Evolutionary conservation across 2,113 vertebrate species (phyloP).

Genomic region (Triplophysa rosa): DNA sequence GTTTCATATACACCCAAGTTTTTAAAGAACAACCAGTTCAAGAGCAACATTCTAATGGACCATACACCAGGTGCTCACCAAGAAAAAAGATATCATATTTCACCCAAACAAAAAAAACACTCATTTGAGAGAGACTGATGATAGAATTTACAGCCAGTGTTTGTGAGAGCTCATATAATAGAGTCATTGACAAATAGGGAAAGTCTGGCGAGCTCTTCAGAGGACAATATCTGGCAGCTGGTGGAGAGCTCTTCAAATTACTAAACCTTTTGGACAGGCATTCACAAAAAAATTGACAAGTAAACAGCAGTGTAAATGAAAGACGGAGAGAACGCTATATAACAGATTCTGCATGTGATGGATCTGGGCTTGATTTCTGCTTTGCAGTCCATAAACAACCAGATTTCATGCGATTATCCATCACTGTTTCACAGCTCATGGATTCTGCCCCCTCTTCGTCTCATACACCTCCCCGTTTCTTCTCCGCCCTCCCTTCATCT

Average conservation of each 20-base stretch:
- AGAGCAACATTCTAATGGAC: not conserved
- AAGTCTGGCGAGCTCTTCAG: conserved; percentile 58
- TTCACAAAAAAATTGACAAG: conserved; percentile 57
- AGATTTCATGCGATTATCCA: conserved; percentile 46
- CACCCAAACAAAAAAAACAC: not conserved
- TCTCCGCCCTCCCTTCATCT: conserved; percentile 38
- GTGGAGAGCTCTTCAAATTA: conserved; percentile 63
- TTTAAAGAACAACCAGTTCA: too few relatives aligned
- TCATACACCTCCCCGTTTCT: conserved; percentile 19
- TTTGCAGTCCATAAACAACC: conserved; percentile 29
- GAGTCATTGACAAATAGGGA: conserved; percentile 51
- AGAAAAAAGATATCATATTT: not conserved
- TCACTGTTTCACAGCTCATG: conserved; percentile 29
- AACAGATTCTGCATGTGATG: not conserved
- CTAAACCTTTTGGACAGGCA: conserved; percentile 59
- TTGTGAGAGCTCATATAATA: conserved; percentile 44
- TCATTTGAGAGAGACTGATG: conserved; percentile 19
- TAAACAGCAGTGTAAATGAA: conserved; percentile 50
- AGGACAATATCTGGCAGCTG: conserved; percentile 49
- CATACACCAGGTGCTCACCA: not conserved
- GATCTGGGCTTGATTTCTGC: not conserved
- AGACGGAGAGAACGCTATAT: not conserved
- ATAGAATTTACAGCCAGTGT: conserved; percentile 21
- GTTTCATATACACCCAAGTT: too few relatives aligned
- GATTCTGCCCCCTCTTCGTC: conserved; percentile 25